These are phyloP conservation scores for Trachythela sp. DNA, from an alignment of 64 coral and sea anemone genomes.

Conservation along the genomic window DNA sequence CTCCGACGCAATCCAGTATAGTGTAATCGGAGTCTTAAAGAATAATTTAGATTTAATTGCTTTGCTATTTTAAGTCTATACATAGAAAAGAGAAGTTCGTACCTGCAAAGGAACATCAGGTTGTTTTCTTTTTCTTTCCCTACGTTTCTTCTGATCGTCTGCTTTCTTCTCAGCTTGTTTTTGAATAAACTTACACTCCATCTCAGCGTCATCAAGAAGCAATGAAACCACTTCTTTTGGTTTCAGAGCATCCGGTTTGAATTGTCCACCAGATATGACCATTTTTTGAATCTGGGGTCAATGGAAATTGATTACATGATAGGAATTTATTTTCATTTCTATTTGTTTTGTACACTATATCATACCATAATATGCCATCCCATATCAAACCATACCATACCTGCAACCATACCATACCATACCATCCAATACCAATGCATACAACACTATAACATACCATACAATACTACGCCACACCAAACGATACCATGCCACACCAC, in stretches of 20 bases:
- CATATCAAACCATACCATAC: neutral
- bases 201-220: constrained; percentile 82
- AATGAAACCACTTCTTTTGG: constrained; percentile 96
- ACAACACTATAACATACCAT: too few species aligned
- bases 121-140: neutral
- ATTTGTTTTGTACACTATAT: too few species aligned
- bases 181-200: constrained; percentile 65
- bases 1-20: too few species aligned
- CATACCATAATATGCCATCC: too few species aligned
- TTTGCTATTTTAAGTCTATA: too few species aligned
- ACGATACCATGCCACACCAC: too few species aligned
- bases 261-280: constrained; percentile 98
- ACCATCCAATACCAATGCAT: too few species aligned
- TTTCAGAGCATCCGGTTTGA: constrained; percentile 98
- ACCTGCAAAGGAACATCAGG: neutral
- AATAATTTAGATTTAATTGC: too few species aligned
- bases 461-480: too few species aligned
- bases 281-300: constrained; percentile 80
- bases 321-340: too few species aligned
- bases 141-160: neutral
- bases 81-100: neutral
- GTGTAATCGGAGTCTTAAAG: too few species aligned
- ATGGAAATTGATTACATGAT: neutral
- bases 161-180: neutral
- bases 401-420: too few species aligned